Evolutionary conservation across 1,140 invertebrate genomes (phyloP).

Genomic region (Drosophila quadrilineata): DNA sequence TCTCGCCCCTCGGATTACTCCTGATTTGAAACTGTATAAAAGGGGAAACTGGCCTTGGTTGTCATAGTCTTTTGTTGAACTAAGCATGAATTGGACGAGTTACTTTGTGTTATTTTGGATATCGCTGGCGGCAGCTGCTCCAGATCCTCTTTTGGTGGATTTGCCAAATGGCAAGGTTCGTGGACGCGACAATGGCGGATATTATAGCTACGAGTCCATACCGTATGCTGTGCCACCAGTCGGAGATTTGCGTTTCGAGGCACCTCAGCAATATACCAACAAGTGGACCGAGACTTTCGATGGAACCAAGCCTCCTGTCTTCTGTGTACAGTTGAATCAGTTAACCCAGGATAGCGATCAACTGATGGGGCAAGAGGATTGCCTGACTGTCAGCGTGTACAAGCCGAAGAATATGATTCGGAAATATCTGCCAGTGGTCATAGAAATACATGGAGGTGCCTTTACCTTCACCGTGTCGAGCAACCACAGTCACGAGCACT

Average conservation of each 20-base stretch:
- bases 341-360: constrained; percentile 29
- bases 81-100: no score
- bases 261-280: constrained; percentile 14
- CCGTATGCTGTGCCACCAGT: constrained; percentile 82
- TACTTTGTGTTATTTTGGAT: no score
- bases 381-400: constrained; percentile 76
- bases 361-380: constrained; percentile 66
- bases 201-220: constrained; percentile 81
- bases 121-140: no score
- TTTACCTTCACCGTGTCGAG: constrained; percentile 81
- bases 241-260: constrained; percentile 79
- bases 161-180: constrained; percentile 67
- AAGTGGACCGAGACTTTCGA: constrained; percentile 31
- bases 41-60: no score
- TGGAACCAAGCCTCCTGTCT: constrained; percentile 17
- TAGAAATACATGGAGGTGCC: constrained; percentile 82
- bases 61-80: no score
- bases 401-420: constrained; percentile 32
- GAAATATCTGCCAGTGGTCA: constrained; percentile 78
- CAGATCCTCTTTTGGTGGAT: constrained; percentile 33
- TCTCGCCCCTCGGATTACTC: no score
- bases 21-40: no score
- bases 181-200: constrained; percentile 82
- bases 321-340: constrained; percentile 47
- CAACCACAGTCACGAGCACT: constrained; percentile 82